phyloP scores from a whole-genome alignment of 2,113 vertebrate genomes.

The Sceloporus undulatus region DNA sequence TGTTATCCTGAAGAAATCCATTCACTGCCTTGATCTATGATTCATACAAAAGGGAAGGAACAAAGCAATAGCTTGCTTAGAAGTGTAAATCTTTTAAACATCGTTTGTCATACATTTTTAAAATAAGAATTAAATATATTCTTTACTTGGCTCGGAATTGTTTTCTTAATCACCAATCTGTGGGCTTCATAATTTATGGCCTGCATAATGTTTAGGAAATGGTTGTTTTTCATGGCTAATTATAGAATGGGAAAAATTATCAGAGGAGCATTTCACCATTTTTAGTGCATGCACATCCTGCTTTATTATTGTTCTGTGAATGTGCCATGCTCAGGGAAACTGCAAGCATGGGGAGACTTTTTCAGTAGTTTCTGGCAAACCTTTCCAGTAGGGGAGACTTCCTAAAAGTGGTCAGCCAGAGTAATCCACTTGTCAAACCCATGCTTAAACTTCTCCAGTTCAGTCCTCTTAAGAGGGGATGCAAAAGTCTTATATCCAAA shows the following conservation, averaged over 20 bases:
- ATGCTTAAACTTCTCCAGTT: not conserved
- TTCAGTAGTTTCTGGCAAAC: not conserved
- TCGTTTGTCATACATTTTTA: conserved; percentile 35
- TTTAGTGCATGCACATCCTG: conserved; percentile 6
- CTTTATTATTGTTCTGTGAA: not conserved
- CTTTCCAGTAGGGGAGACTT: not conserved
- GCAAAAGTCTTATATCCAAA: not conserved
- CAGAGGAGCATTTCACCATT: conserved; percentile 41
- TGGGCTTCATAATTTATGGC: conserved; percentile 24
- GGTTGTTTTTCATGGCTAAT: conserved; percentile 37
- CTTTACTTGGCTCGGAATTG: conserved; percentile 40
- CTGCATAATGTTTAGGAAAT: conserved; percentile 41
- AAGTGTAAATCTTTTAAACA: conserved; percentile 42
- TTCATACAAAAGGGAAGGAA: conserved; percentile 49
- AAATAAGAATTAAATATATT: conserved; percentile 44
- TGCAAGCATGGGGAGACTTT: not conserved
- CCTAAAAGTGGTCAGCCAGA: not conserved
- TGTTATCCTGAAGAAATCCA: conserved; percentile 35
- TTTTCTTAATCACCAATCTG: conserved; percentile 53
- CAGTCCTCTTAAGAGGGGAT: not conserved
- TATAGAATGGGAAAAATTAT: conserved; percentile 30
- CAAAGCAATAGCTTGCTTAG: conserved; percentile 25
- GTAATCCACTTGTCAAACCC: not conserved
- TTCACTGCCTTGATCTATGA: conserved; percentile 33
- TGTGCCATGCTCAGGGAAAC: not conserved